Conservation (phyloP, 2,797 vertebrate species). For the Artibeus jamaicensis region DNA sequence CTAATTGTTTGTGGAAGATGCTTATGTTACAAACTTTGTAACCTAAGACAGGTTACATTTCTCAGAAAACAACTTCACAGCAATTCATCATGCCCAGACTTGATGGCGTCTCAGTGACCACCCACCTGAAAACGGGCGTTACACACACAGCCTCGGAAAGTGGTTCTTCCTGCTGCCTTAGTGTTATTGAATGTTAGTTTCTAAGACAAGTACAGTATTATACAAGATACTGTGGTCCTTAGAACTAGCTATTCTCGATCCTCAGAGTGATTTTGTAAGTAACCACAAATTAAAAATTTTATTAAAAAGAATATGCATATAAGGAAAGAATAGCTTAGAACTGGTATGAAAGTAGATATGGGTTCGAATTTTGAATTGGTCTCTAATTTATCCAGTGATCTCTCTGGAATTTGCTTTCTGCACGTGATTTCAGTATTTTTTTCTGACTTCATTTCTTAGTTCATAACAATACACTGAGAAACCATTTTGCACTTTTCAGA, state of each 20-base stretch:
- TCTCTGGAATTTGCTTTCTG: background rate
- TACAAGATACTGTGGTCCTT: background rate
- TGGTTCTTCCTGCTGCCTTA: background rate
- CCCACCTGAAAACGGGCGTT: background rate
- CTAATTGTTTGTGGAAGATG: conserved; percentile 69
- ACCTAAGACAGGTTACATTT: background rate
- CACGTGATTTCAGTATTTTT: background rate
- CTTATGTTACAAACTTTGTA: conserved; percentile 6
- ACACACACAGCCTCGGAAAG: background rate
- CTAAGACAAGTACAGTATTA: background rate
- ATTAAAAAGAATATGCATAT: background rate
- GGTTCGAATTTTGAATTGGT: background rate
- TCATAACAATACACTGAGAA: background rate
- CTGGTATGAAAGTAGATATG: background rate
- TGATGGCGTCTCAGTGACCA: background rate
- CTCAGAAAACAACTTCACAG: background rate
- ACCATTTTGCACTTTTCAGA: background rate
- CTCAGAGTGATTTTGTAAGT: conserved; percentile 19
- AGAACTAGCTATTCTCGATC: background rate
- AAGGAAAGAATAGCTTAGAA: background rate
- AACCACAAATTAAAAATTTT: background rate
- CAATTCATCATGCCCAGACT: background rate
- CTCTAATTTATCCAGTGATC: background rate
- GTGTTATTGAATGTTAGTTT: background rate
- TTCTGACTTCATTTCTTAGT: background rate